These are phyloP conservation scores for Trachemys scripta DNA, from an alignment of 2,113 vertebrate species.

Conservation along the genomic window DNA sequence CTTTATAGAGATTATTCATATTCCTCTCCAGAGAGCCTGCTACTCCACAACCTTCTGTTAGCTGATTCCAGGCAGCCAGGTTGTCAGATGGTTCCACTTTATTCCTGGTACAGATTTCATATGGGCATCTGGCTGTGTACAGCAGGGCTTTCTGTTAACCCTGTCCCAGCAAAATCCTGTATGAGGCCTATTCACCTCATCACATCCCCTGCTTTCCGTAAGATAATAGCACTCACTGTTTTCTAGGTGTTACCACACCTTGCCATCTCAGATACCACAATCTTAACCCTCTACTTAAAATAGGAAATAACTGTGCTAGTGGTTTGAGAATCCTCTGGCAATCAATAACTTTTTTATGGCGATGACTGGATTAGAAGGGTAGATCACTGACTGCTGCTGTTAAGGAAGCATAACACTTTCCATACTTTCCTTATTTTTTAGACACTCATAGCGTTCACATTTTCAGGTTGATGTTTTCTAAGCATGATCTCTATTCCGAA, in stretches of 20 bases:
- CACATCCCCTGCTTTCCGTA: not conserved
- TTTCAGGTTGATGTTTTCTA: slow-evolving; percentile 5
- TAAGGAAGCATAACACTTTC: not conserved
- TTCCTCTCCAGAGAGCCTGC: not conserved
- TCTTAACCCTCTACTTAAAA: not conserved
- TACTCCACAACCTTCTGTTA: fast-evolving
- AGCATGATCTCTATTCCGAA: not conserved
- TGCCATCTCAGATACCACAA: not conserved
- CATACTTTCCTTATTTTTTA: not conserved
- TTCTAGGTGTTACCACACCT: fast-evolving
- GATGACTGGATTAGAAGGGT: not conserved
- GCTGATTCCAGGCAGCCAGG: not conserved
- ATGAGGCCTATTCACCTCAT: fast-evolving
- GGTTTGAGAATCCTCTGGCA: not conserved
- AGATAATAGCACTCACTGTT: fast-evolving
- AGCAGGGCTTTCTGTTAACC: not conserved
- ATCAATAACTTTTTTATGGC: not conserved
- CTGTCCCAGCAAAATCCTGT: not conserved
- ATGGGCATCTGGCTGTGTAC: not conserved
- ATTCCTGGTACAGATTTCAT: not conserved
- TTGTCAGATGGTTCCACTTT: not conserved
- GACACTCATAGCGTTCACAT: not conserved
- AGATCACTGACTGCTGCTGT: not conserved
- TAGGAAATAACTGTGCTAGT: not conserved
- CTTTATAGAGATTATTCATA: not conserved